These are phyloP conservation scores for Elanoides forficatus DNA, from an alignment of 2,113 vertebrate genomes.

Conservation along the genomic window DNA sequence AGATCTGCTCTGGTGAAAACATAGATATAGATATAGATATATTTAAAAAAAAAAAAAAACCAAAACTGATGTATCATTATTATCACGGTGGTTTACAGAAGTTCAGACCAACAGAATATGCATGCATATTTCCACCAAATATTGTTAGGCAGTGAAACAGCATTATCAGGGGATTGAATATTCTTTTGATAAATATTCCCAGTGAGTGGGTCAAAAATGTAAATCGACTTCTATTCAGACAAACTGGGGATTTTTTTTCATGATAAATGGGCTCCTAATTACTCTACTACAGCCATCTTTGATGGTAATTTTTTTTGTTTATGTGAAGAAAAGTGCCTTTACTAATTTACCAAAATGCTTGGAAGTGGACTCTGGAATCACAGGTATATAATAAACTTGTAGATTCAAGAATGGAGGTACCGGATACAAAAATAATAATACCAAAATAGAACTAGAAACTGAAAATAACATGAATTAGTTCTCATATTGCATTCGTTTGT, in stretches of 20 bases:
- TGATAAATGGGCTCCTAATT: slow-evolving; percentile 62
- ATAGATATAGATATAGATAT: accelerated
- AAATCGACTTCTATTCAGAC: slow-evolving; percentile 63
- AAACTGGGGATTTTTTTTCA: slow-evolving; percentile 33
- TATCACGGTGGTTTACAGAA: not conserved
- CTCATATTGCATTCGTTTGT: not conserved
- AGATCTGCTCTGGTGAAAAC: not conserved
- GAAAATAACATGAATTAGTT: slow-evolving; percentile 26
- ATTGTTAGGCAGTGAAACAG: slow-evolving; percentile 31
- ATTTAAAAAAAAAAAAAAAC: not conserved
- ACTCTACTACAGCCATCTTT: slow-evolving; percentile 51
- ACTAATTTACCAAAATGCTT: slow-evolving; percentile 39
- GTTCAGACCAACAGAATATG: not conserved
- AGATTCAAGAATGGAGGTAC: not conserved
- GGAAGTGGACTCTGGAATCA: slow-evolving; percentile 16
- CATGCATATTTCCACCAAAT: slow-evolving; percentile 21
- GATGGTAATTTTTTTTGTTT: not conserved
- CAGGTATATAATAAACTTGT: slow-evolving; percentile 20
- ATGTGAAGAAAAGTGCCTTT: not conserved
- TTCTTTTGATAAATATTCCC: slow-evolving; percentile 67
- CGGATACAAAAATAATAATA: not conserved
- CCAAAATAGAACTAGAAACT: not conserved
- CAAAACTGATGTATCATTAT: not conserved
- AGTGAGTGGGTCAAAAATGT: slow-evolving; percentile 61
- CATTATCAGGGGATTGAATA: slow-evolving; percentile 28